Evolutionary conservation across 2,888 invertebrate genomes (phyloP).

Genomic region (Drosophila austrosaltans): DNA sequence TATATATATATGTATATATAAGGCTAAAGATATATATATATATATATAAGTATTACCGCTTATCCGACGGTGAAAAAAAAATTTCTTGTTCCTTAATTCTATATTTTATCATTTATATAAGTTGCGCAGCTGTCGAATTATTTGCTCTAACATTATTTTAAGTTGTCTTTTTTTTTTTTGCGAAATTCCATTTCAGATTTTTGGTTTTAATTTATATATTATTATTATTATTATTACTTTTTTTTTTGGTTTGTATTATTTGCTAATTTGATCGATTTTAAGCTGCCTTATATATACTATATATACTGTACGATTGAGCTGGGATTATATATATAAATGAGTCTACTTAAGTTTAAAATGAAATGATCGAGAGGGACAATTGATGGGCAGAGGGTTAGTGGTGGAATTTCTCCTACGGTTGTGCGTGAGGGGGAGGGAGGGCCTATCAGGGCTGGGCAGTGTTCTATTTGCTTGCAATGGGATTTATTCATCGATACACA

Average conservation of each 20-base stretch:
- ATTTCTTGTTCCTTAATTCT: conserved; percentile 42
- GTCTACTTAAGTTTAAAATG: conserved; percentile 68
- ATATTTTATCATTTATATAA: conserved; percentile 44
- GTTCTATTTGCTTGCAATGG: conserved; percentile 42
- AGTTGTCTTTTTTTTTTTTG: conserved; percentile 28
- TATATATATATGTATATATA: conserved; percentile 34
- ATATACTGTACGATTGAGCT: conserved; percentile 47
- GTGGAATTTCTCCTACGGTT: no score
- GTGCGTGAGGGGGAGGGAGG: conserved; percentile 1
- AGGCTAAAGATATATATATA: conserved; percentile 48
- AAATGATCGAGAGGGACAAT: conserved; percentile 28
- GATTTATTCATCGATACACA: conserved; percentile 9
- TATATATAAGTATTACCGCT: conserved; percentile 34
- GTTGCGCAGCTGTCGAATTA: conserved; percentile 45
- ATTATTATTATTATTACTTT: conserved; percentile 23
- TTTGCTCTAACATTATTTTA: conserved; percentile 57
- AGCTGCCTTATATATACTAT: conserved; percentile 50
- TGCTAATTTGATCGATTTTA: conserved; percentile 47
- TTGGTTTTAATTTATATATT: conserved; percentile 13
- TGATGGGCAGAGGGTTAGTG: no score
- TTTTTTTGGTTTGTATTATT: conserved; percentile 40
- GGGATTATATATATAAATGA: conserved; percentile 41
- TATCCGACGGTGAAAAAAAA: conserved; percentile 21
- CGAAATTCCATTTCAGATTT: conserved; percentile 72
- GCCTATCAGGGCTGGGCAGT: conserved; percentile 44